Evolutionary conservation across 2,797 vertebrate genomes (phyloP).

Genomic region (Cuculus canorus): DNA sequence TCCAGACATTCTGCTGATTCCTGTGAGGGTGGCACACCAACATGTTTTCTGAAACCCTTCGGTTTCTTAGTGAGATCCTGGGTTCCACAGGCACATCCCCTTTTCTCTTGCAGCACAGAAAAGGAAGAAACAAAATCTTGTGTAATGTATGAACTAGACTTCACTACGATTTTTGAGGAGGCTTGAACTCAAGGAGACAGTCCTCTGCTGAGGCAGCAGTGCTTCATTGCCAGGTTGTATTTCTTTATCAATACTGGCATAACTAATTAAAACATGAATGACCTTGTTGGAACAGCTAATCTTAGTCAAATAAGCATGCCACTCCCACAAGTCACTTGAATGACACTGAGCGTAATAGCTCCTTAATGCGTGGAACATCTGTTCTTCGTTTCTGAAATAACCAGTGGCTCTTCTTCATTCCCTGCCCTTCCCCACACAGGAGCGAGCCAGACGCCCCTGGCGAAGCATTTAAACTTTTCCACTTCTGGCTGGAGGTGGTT

Average conservation of each 20-base stretch:
- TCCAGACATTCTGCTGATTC: not conserved
- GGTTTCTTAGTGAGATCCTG: not conserved
- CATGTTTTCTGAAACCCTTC: not conserved
- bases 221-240: not conserved
- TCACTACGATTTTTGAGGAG: not conserved
- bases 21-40: not conserved
- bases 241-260: conserved; percentile 8
- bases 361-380: conserved; percentile 47
- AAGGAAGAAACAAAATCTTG: not conserved
- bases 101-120: not conserved
- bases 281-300: conserved; percentile 35
- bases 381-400: conserved; percentile 22
- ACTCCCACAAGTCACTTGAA: conserved; percentile 13
- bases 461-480: not conserved
- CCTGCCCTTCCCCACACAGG: not conserved
- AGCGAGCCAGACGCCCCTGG: not conserved
- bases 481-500: not conserved
- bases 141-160: not conserved
- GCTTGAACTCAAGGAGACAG: not conserved
- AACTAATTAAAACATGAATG: conserved; percentile 35
- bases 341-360: conserved; percentile 30
- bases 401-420: conserved; percentile 10
- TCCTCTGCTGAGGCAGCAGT: not conserved
- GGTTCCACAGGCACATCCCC: not conserved
- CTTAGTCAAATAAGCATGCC: not conserved